phyloP scores from a whole-genome alignment of 2,113 vertebrate species.

The Coryphaenoides rupestris region DNA sequence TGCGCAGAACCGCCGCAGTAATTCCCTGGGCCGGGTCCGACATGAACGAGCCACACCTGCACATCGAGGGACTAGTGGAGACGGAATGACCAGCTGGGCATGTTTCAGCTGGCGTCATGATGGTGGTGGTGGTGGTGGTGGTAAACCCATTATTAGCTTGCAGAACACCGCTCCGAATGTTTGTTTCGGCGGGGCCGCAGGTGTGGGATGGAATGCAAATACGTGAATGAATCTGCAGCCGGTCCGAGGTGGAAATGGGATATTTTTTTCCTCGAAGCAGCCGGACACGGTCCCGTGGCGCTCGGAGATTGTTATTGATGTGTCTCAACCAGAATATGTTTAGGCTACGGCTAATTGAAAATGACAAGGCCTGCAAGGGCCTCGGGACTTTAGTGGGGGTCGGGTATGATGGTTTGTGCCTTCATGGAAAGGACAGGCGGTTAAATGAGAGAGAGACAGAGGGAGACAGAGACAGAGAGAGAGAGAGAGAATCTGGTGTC shows the following conservation, averaged over 20 bases:
- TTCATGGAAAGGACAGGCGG: too few species aligned
- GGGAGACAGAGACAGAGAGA: conserved; percentile 8
- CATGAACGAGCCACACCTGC: not conserved
- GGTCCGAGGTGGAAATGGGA: not conserved
- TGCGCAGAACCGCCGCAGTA: too few species aligned
- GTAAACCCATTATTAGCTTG: not conserved
- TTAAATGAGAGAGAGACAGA: too few species aligned
- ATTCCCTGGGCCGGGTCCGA: too few species aligned
- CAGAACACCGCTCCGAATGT: not conserved
- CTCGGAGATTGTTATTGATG: conserved; percentile 50
- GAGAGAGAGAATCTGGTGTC: conserved; percentile 16
- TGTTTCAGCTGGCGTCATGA: not conserved
- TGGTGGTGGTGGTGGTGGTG: not conserved
- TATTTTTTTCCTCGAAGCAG: not conserved
- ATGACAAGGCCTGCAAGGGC: conserved; percentile 49
- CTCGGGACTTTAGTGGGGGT: conserved; percentile 15
- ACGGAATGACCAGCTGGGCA: not conserved
- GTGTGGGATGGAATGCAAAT: conserved; percentile 1
- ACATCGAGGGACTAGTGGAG: not conserved
- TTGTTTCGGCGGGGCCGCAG: not conserved
- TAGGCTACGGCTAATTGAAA: conserved; percentile 59
- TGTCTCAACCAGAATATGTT: conserved; percentile 33
- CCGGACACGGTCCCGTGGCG: conserved; percentile 16
- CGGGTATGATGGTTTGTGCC: too few species aligned
- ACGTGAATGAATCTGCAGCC: not conserved